Evolutionary conservation across 2,113 vertebrate genomes (phyloP), one percentile per base, ranked within the genome.

Genomic region (Aplodontia rufa): DNA sequence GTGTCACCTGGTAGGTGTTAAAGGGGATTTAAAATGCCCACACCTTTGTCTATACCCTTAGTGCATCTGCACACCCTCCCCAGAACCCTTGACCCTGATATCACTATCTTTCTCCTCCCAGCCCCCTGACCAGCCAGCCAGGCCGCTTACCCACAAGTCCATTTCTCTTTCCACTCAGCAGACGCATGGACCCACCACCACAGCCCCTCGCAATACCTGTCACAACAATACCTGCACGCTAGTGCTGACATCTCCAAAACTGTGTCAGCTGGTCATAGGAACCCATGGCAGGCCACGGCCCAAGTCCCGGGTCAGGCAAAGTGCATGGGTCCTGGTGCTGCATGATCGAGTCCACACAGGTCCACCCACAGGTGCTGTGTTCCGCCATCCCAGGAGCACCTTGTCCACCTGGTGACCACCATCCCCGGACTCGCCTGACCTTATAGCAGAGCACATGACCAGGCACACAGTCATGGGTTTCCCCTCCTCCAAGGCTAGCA

Each of bases 291-390:
- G 37, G n/a, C 32, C 32, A 16, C 35, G 4, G 5, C 14, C 58
- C 47, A 37, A 76, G 30, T 37, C 6, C n/a, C 20, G 9, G 47
- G 58, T 6, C 30, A 47, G 22, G 64, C 64, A 58, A 30, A 58
- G 76, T 55, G 9, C 30, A 30, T 10, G 16, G 26, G 40, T 17
- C 8, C 55, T 76, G 71, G 32, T 5, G 22, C 9, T 55, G 30
- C 6, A 5, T 17, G 20, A 22, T 8, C n/a, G 35, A 10, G 64
- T 16, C 81, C 81, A 7, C 17, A 0, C 11, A 11, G 75, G 47
- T 13, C n/a, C 1, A 19, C 49, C 58, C 16, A 1, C 20, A 3
- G 4, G 0, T 26, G 16, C 69, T 2, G 1, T 35, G 22, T 22
- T 17, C 68, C 32, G 45, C 69, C 16, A 35, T 53, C 30, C 45